Evolutionary conservation across 1,140 invertebrate genomes (phyloP).

Genomic region (Psilanteris sp.): DNA sequence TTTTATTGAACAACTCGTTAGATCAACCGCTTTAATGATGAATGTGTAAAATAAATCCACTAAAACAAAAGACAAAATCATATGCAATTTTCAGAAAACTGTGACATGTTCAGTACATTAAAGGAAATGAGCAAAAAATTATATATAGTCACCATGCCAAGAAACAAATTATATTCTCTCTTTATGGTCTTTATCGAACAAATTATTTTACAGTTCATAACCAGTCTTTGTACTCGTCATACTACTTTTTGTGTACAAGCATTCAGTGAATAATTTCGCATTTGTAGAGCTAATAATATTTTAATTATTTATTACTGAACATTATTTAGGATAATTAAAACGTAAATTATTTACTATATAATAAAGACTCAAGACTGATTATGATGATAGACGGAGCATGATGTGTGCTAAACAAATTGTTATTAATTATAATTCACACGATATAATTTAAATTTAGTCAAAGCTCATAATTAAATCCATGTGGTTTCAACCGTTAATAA

Average conservation of each 20-base stretch:
- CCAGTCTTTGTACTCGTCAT: constrained; percentile 6
- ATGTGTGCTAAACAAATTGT: constrained; percentile 28
- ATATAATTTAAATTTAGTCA: constrained; percentile 30
- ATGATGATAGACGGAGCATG: constrained; percentile 12
- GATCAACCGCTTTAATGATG: constrained; percentile 27
- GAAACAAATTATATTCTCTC: constrained; percentile 18
- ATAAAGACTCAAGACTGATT: too few species aligned
- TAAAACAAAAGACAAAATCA: constrained; percentile 26
- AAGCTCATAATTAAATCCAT: constrained; percentile 29
- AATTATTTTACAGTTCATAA: constrained; percentile 39
- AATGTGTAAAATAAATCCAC: constrained; percentile 16
- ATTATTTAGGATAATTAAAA: too few species aligned
- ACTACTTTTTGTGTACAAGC: constrained; percentile 3
- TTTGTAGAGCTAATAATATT: constrained; percentile 1
- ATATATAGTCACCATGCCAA: constrained; percentile 13
- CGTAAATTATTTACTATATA: too few species aligned
- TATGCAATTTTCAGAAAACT: constrained; percentile 43
- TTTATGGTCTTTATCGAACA: not conserved
- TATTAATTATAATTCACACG: constrained; percentile 20
- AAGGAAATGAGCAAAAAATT: constrained; percentile 43
- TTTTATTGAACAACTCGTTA: constrained; percentile 41
- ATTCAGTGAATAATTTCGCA: not conserved
- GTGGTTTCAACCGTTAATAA: constrained; percentile 36
- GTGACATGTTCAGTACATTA: constrained; percentile 15
- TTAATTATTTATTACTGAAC: constrained; percentile 11